A percentile compares a stretch with the other conserved stretches of the same genome.
Conservation (phyloP, 2,113 vertebrate genomes). For the Euleptes europaea region DNA sequence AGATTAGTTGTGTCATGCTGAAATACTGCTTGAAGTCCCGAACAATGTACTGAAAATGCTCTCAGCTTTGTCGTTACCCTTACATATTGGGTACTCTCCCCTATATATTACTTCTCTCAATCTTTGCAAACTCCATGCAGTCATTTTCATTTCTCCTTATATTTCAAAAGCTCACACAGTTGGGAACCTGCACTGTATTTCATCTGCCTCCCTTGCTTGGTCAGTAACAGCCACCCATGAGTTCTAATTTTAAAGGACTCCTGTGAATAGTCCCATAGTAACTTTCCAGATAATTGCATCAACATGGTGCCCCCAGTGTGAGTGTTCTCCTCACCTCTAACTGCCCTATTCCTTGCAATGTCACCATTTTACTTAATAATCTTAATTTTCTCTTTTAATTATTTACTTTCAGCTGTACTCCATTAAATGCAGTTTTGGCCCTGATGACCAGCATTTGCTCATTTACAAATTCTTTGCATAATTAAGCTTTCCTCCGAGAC, state of each 20-base stretch:
- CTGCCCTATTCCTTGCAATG: not conserved
- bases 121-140: not conserved
- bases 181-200: not conserved
- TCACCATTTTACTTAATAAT: not conserved
- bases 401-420: fast-evolving
- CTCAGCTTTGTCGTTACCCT: no score
- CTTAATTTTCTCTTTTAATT: not conserved
- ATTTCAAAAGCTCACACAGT: not conserved
- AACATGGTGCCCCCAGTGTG: not conserved
- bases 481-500: not conserved
- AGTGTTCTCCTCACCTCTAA: not conserved
- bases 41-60: no score
- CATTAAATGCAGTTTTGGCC: not conserved
- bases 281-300: not conserved
- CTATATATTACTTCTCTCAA: not conserved
- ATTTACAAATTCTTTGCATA: slow-evolving; percentile 3
- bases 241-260: not conserved
- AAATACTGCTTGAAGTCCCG: not conserved
- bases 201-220: not conserved
- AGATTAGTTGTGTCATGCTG: not conserved
- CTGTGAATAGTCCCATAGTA: not conserved
- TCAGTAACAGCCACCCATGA: not conserved
- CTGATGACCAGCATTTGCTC: fast-evolving
- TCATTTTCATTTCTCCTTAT: not conserved
- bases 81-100: not conserved